A percentile compares a stretch with the other conserved stretches of the same genome.
Evolutionary conservation across 1,140 invertebrate species (phyloP).

Genomic region (Arion vulgaris): DNA sequence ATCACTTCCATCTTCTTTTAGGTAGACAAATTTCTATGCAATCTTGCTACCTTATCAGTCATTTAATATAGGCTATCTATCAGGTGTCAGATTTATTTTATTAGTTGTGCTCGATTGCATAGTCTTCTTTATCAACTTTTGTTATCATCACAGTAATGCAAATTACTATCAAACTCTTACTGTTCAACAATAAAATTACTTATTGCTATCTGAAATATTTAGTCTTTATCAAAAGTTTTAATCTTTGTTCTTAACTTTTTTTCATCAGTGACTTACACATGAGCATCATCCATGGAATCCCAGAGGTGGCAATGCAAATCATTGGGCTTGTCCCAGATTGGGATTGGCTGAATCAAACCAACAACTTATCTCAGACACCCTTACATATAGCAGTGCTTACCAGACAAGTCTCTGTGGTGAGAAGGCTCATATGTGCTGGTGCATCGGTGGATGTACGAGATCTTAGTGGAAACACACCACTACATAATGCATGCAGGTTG

Average conservation of each 20-base stretch:
- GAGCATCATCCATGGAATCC: conserved; percentile 56
- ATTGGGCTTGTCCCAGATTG: conserved; percentile 46
- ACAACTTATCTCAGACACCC: conserved; percentile 75
- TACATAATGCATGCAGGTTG: conserved; percentile 73
- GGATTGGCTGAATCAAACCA: conserved; percentile 54
- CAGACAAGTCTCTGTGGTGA: conserved; percentile 77
- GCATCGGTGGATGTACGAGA: conserved; percentile 72
- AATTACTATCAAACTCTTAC: too few relatives aligned
- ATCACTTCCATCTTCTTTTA: too few relatives aligned
- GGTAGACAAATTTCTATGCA: too few relatives aligned
- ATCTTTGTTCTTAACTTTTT: neutral
- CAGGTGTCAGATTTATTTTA: too few relatives aligned
- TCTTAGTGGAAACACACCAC: conserved; percentile 58
- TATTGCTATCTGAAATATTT: too few relatives aligned
- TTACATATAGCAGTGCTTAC: conserved; percentile 83
- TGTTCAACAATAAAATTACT: too few relatives aligned
- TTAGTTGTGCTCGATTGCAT: too few relatives aligned
- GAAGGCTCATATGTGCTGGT: conserved; percentile 80
- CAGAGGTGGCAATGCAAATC: conserved; percentile 46
- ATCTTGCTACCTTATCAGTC: too few relatives aligned
- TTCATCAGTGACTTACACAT: conserved; percentile 56
- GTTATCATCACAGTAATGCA: too few relatives aligned
- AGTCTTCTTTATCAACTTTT: too few relatives aligned
- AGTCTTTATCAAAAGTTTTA: too few relatives aligned
- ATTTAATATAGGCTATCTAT: too few relatives aligned